These are phyloP conservation scores for Lutjanus campechanus DNA, from an alignment of 2,797 vertebrate species.

Conservation along the genomic window DNA sequence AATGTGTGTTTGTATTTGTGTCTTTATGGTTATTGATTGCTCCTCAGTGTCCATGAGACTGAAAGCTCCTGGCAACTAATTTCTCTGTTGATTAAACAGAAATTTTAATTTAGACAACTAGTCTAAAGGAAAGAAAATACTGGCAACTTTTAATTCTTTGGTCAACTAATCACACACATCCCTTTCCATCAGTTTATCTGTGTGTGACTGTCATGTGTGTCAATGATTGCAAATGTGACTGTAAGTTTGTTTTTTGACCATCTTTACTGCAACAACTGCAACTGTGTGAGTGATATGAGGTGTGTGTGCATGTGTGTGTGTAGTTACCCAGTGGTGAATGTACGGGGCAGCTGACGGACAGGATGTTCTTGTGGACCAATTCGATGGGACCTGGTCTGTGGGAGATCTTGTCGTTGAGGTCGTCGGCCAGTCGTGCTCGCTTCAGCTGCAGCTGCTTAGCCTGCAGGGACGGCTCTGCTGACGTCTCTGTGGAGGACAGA, in stretches of 20 bases:
- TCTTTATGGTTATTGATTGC: neutral
- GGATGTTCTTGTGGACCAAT: constrained; percentile 96
- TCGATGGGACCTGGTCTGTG: constrained; percentile 96
- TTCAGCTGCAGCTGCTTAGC: constrained; percentile 96
- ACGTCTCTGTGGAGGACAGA: constrained; percentile 74
- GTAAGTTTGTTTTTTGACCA: neutral
- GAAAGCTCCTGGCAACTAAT: too few relatives aligned
- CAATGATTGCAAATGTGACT: neutral
- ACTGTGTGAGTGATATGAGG: too few relatives aligned
- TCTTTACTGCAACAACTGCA: neutral
- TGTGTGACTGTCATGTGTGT: neutral
- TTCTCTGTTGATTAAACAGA: too few relatives aligned
- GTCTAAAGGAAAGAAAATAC: too few relatives aligned
- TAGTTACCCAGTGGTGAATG: constrained; percentile 72
- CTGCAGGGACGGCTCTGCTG: constrained; percentile 85
- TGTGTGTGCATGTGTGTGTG: neutral
- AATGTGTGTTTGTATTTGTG: neutral
- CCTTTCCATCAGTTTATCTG: neutral
- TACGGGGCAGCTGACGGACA: constrained; percentile 73
- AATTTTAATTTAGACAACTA: too few relatives aligned
- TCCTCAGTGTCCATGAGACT: neutral
- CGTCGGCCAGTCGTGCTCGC: constrained; percentile 93
- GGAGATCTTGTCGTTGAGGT: constrained; percentile 97
- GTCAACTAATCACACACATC: too few relatives aligned
- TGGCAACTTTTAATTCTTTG: too few relatives aligned